Conservation (phyloP, 2,888 invertebrate species). For the Drosophila sordidapex region DNA sequence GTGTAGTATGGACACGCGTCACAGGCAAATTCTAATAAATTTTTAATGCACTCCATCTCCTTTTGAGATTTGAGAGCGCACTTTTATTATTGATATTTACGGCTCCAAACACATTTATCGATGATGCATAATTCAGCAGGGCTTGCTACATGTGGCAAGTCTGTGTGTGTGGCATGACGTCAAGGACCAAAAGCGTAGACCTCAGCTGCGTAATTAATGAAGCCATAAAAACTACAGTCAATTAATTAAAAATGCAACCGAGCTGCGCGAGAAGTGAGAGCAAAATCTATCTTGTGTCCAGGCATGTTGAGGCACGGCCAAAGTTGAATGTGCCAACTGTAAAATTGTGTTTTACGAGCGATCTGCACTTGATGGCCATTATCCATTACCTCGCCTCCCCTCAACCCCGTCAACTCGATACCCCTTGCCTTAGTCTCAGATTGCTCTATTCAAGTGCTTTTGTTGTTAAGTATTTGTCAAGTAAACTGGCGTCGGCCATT, state of each 20-base stretch:
- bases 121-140: constrained; percentile 77
- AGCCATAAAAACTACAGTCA: constrained; percentile 83
- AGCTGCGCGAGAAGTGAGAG: constrained; percentile 17
- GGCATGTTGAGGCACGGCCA: constrained; percentile 27
- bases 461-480: constrained; percentile 71
- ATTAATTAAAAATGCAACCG: constrained; percentile 83
- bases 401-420: neutral
- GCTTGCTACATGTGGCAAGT: constrained; percentile 57
- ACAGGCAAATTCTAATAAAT: constrained; percentile 82
- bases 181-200: constrained; percentile 63
- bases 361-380: constrained; percentile 78
- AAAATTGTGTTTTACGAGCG: constrained; percentile 80
- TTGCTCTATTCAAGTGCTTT: constrained; percentile 33
- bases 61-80: constrained; percentile 58
- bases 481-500: constrained; percentile 82
- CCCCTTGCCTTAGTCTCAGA: constrained; percentile 27
- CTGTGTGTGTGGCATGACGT: constrained; percentile 60
- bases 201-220: constrained; percentile 79
- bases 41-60: constrained; percentile 75
- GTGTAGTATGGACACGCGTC: constrained; percentile 66
- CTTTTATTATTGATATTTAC: constrained; percentile 82
- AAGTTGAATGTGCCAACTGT: constrained; percentile 70
- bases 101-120: constrained; percentile 53
- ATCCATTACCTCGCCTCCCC: constrained; percentile 36
- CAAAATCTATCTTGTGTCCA: constrained; percentile 43